Evolutionary conservation across 37 sponge, comb jelly and placozoan genomes (phyloP), one percentile per base, ranked within the genome.

Genomic region (Beroe forskalii): DNA sequence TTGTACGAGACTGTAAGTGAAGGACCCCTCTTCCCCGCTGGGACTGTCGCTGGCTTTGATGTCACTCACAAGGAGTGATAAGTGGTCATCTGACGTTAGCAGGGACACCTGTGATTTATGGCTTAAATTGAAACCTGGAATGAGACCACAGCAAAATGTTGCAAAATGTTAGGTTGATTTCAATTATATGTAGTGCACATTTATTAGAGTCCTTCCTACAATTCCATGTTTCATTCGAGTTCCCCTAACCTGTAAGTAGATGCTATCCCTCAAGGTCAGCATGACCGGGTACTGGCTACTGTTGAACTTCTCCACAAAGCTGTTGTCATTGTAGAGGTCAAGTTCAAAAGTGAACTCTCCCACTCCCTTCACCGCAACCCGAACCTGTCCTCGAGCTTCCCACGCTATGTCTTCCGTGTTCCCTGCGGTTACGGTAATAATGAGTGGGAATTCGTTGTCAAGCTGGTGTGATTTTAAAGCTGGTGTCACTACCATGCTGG

Each of bases 31-130:
- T 1, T 42, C 35, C 37, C 72, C 72, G 42, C 86, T 80, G 0
- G 86, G 86, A 42, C 86, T 80, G 30, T 80, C 86, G 4, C 55
- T 80, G 1, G 86, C 86, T 80, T n/a, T 44, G 42, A 80, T 80
- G 22, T 80, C 86, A 38, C 38, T 38, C 19, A 80, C 48, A 2
- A 9, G 1, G 17, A 80, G 55, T 23, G 55, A 80, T 1, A 80
- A 37, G 30, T 80, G 9, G 19, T 80, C 55, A 37, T 80, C 86
- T 1, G 86, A 37, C 9, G 86, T 38, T 23, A 44, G 8, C 44
- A 80, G 4, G 2, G 44, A 14, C 3, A 80, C 86, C 86, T 80
- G 75, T 3, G 30, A 64, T n/a, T 55, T 9, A 19, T 17, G 60
- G 17, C 14, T 55, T 55, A 9, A 55, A 55, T 55, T 17, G 17